phyloP scores from a whole-genome alignment of 2,888 invertebrate species.

The Cataglyphis albicans region DNA sequence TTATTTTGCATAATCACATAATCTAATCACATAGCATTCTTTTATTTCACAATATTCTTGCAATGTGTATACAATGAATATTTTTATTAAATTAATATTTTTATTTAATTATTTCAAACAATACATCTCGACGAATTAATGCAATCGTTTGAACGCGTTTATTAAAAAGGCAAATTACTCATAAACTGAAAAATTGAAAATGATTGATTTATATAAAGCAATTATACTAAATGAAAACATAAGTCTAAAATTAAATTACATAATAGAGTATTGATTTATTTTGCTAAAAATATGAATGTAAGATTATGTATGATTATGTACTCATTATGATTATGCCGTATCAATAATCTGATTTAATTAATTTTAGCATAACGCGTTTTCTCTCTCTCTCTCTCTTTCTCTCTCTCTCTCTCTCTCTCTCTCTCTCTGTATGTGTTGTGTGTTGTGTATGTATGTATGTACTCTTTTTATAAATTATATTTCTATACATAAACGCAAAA shows the following conservation, averaged over 20 bases:
- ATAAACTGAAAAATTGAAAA: not conserved
- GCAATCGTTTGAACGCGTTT: not conserved
- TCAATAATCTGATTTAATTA: conserved; percentile 19
- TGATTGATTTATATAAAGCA: not conserved
- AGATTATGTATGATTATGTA: too few species aligned
- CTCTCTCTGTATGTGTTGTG: not conserved
- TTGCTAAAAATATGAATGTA: not conserved
- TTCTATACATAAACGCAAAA: not conserved
- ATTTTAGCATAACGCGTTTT: not conserved
- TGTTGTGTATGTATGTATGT: not conserved
- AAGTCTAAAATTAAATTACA: not conserved
- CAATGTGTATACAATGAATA: not conserved
- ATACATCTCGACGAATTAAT: not conserved
- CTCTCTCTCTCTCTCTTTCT: too few species aligned
- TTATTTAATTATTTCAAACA: conserved; percentile 24
- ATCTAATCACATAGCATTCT: not conserved
- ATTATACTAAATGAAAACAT: not conserved
- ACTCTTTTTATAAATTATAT: not conserved
- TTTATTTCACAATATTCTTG: not conserved
- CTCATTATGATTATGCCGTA: not conserved
- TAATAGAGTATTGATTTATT: not conserved
- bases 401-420: too few species aligned
- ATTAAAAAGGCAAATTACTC: not conserved
- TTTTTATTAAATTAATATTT: too few species aligned
- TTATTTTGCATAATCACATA: conserved; percentile 46